Evolutionary conservation across 2,888 invertebrate species (phyloP), one percentile per base, ranked within the genome.

Genomic region (Pediacus dermestoides): DNA sequence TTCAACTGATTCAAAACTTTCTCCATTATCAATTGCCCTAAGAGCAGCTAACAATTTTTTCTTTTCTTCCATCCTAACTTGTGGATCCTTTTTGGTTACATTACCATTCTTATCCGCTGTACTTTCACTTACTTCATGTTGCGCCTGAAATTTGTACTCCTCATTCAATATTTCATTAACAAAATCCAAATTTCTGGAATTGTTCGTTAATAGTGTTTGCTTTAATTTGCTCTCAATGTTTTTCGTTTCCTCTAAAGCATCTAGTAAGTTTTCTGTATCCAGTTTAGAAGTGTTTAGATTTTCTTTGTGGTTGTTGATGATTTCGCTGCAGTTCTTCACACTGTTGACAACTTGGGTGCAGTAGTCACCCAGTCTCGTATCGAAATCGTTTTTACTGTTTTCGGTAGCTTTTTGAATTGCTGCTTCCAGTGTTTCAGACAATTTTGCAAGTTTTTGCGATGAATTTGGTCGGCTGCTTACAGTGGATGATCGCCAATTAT

Each of bases 21-120:
- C 68, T 3, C 68, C 70, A 45, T 75, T 70, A 56, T 81, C 81
- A 44, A 82, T 81, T 12, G 78, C 78, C 53, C 77, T 77, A 41
- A 82, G 70, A 2, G 78, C 76, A 8, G 78, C 80, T 34, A 82
- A 66, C 25, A 82, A 61, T 54, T 78, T 77, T 31, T 71, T 71
- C 56, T 80, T 81, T 37, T 74, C 73, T 23, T 70, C 61, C 16
- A 50, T 30, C 3, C 55, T 55, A 16, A 63, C 61, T 23, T 52
- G 47, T 1, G 53, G 45, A 34, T 64, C 48, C 50, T 39, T 23
- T 32, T 45, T 26, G 35, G 22, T 3, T 2, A 11, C 44, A 33
- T 39, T 16, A 30, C 47, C 27, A 25, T 28, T 33, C 2, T 9
- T 33, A 7, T 9, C 16, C n/a, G 16, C 27, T 30, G 6, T n/a